phyloP scores from a whole-genome alignment of 2,113 vertebrate genomes.

The Brachyhypopomus occidentalis region DNA sequence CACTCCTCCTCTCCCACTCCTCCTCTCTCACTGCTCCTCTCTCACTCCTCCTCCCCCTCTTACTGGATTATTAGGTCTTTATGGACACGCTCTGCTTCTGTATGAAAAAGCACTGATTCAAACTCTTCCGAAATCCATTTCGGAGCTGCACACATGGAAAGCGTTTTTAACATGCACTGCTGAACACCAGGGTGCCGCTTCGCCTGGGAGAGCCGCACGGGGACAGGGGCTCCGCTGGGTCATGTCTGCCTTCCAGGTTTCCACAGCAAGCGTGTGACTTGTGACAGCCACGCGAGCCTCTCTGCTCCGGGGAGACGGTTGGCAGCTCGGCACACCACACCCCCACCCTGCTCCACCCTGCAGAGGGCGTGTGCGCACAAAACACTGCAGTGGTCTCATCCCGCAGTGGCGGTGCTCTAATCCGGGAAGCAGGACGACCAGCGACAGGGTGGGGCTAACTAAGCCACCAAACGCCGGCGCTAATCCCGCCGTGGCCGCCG shows the following conservation, averaged over 20 bases:
- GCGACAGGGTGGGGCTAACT: conserved; percentile 42
- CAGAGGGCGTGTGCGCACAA: conserved; percentile 2
- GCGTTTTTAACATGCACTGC: neutral
- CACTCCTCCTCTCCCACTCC: neutral
- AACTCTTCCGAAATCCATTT: neutral
- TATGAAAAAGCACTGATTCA: neutral
- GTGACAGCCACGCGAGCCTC: neutral
- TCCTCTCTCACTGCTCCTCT: conserved; percentile 4
- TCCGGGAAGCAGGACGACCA: conserved; percentile 61
- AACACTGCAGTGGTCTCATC: conserved; percentile 66
- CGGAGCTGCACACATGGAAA: neutral
- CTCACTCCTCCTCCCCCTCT: neutral
- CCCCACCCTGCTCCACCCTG: neutral
- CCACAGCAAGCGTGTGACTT: neutral
- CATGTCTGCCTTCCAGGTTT: neutral
- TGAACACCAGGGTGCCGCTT: neutral
- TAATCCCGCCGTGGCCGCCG: conserved; percentile 70
- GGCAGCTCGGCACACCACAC: neutral
- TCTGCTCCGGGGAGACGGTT: neutral
- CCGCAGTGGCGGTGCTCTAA: conserved; percentile 65
- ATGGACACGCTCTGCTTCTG: conserved; percentile 3
- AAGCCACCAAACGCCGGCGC: conserved; percentile 59
- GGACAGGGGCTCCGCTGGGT: neutral
- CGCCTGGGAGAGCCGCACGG: neutral
- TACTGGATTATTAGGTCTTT: neutral